Base-by-base conservation (phyloP, 2,888 invertebrate species). In the Apodemia duryi region DNA sequence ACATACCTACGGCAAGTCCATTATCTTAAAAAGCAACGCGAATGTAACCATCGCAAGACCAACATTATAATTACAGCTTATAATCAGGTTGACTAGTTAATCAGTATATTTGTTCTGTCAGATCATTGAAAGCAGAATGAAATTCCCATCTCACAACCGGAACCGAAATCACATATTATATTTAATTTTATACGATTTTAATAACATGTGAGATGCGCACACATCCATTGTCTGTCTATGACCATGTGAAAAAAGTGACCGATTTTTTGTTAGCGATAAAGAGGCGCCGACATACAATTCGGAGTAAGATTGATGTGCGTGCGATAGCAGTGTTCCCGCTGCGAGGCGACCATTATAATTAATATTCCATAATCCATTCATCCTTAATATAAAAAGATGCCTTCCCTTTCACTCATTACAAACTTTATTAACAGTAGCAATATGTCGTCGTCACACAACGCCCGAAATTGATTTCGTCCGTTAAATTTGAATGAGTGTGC, bases 171-270 rank as follows among this genome's bases (percentile, higher is more conserved):
- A 91, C 89, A 91, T 88, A 90, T 90, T 91, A 90, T 79, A 85
- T 86, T 90, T 87, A 88, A 90, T 91, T 91, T 91, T 89, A 91
- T 91, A 88, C 88, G 91, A 91, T 91, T 91, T 91, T 91, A 91
- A 91, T 91, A 91, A 89, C 87, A 82, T 90, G 86, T 83, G 84
- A 85, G 86, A 84, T 85, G 87, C 83, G 76, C 29, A 28, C 83
- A 77, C 75, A 70, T 68, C 86, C 77, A 89, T 91, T 91, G 90
- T 88, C 77, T 79, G 78, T 70, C 73, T 74, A 77, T 76, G 83
- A 75, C 80, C 88, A 88, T 91, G 91, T 88, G 91, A 91, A 91
- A 85, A 82, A 82, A 79, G 73, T 77, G 82, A 79, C 75, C 83
- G 83, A 83, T 83, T 88, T 89, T 88, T 86, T 81, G 80, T 81